Conservation (phyloP, 2,888 invertebrate species). For the Thymelicus lineola region DNA sequence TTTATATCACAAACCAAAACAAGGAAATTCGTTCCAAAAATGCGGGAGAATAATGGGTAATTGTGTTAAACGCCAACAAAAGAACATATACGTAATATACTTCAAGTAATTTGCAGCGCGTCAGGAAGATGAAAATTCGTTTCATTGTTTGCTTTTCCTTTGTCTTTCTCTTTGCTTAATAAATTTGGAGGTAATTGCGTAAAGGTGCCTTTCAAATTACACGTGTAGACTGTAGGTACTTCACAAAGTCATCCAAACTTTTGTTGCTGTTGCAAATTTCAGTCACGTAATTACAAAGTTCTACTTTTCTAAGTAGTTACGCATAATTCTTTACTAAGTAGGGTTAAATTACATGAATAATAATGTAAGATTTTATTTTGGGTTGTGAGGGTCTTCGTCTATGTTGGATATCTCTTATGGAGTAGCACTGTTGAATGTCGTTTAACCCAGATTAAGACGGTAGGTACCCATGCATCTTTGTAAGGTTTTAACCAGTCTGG, state of each 20-base stretch:
- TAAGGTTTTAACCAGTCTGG: too few species aligned
- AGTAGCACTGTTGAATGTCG: too few species aligned
- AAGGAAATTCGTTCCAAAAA: too few species aligned
- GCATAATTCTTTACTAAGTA: too few species aligned
- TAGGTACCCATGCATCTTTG: too few species aligned
- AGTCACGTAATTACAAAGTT: neutral
- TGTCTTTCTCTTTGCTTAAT: constrained; percentile 1
- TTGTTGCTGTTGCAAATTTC: neutral
- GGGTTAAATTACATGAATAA: too few species aligned
- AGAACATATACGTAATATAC: neutral
- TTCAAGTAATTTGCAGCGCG: neutral
- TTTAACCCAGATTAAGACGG: too few species aligned
- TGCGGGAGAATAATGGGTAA: too few species aligned
- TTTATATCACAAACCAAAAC: too few species aligned
- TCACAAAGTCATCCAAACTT: constrained; percentile 4
- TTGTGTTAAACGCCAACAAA: neutral
- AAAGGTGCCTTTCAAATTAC: constrained; percentile 15
- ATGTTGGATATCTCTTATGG: too few species aligned
- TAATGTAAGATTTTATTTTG: too few species aligned
- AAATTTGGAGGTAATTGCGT: constrained; percentile 7
- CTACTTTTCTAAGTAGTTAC: neutral
- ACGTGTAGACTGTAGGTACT: neutral
- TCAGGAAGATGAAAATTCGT: neutral
- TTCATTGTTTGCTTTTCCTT: constrained; percentile 6
- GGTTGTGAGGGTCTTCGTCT: too few species aligned